phyloP scores from a whole-genome alignment of 2,113 vertebrate genomes.

The Hymenochirus boettgeri region DNA sequence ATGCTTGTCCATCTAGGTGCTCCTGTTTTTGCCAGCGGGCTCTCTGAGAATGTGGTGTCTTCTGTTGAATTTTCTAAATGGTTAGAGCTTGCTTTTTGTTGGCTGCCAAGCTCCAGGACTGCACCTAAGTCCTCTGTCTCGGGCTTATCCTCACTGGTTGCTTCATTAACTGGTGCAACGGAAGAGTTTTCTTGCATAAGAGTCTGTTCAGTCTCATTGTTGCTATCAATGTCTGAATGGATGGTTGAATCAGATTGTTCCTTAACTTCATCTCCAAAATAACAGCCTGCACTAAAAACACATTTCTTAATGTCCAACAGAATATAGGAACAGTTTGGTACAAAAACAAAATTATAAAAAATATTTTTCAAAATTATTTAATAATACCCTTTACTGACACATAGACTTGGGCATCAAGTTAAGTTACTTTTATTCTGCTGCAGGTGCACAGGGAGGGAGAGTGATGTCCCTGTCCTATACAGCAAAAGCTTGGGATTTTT shows the following conservation, averaged over 20 bases:
- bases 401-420: no score
- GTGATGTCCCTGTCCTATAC: no score
- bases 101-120: slow-evolving; percentile 21
- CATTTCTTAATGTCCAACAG: no score
- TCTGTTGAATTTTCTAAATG: slow-evolving; percentile 16
- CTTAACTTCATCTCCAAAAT: slow-evolving; percentile 84
- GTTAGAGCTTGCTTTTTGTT: slow-evolving; percentile 20
- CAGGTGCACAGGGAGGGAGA: no score
- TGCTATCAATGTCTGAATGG: slow-evolving; percentile 64
- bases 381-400: no score
- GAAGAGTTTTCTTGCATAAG: background rate
- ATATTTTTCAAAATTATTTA: no score
- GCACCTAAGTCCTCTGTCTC: slow-evolving; percentile 45
- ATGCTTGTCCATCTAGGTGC: slow-evolving; percentile 87
- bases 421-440: no score
- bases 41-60: slow-evolving; percentile 30
- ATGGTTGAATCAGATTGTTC: slow-evolving; percentile 62
- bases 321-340: no score
- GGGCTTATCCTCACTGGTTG: background rate
- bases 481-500: no score
- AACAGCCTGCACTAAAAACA: slow-evolving; percentile 89
- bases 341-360: no score
- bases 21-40: slow-evolving; percentile 45
- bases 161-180: background rate
- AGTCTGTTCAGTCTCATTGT: slow-evolving; percentile 61